Evolutionary conservation across 2,888 invertebrate species (phyloP).

Genomic region (Ecdyonurus torrentis): DNA sequence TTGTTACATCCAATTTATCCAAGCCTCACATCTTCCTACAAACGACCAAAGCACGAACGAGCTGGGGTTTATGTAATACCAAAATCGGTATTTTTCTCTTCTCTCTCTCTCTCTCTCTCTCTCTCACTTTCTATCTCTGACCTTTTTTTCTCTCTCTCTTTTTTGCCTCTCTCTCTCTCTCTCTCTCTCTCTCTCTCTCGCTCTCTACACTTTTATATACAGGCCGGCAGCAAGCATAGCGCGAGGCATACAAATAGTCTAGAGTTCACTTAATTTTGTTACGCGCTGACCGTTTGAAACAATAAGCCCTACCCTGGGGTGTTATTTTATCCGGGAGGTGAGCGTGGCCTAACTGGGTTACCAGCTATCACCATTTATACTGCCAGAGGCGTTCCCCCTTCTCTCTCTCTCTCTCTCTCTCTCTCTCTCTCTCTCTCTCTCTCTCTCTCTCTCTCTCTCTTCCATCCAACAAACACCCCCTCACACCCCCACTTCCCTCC

Average conservation of each 20-base stretch:
- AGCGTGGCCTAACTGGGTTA: not conserved
- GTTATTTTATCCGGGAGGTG: not conserved
- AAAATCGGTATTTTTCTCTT: not conserved
- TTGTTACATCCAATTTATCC: not conserved
- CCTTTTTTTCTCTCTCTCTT: not conserved
- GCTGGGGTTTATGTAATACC: not conserved
- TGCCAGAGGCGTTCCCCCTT: not conserved
- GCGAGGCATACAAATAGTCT: slow-evolving; percentile 9
- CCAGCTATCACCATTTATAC: not conserved
- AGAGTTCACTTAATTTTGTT: slow-evolving; percentile 10
- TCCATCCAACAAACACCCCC: not conserved
- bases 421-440: not conserved
- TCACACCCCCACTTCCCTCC: not conserved
- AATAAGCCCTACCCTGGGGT: slow-evolving; percentile 6
- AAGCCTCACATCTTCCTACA: not conserved
- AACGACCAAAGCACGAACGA: not conserved
- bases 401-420: too few species aligned
- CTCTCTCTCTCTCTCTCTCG: not conserved
- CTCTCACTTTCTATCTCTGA: not conserved
- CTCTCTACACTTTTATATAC: not conserved
- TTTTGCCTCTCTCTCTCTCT: not conserved
- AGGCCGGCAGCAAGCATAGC: not conserved
- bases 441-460: not conserved
- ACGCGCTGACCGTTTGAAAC: slow-evolving; percentile 10
- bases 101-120: not conserved